phyloP scores from a whole-genome alignment of 2,113 vertebrate species.

The Rhinolophus sinicus region DNA sequence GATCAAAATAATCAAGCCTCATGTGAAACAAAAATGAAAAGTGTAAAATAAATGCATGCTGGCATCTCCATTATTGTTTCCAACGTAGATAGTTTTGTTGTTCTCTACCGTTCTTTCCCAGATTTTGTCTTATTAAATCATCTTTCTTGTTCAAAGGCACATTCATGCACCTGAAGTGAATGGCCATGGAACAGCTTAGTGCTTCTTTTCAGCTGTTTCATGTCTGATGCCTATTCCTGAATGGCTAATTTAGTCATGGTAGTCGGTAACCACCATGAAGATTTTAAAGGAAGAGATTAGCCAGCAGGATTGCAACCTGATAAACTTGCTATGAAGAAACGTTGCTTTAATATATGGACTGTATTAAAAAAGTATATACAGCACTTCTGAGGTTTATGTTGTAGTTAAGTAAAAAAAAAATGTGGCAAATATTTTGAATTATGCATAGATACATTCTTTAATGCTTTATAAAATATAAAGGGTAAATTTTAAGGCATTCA shows the following conservation, averaged over 20 bases:
- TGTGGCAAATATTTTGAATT: not conserved
- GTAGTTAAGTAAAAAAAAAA: conserved; percentile 25
- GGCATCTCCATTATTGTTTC: not conserved
- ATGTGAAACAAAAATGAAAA: not conserved
- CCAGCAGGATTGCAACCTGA: not conserved
- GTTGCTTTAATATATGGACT: not conserved
- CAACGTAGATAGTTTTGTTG: not conserved
- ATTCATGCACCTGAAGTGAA: not conserved
- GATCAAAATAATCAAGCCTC: not conserved
- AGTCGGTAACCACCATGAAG: not conserved
- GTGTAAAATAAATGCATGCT: not conserved
- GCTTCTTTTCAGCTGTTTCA: not conserved
- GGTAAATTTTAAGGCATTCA: not conserved
- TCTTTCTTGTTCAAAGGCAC: not conserved
- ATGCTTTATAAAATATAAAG: not conserved
- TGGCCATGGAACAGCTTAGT: not conserved
- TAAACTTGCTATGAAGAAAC: not conserved
- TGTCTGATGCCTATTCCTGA: not conserved
- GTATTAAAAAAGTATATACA: not conserved
- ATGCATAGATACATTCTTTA: not conserved
- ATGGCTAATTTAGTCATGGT: not conserved
- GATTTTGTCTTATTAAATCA: not conserved
- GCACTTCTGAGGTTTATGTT: not conserved
- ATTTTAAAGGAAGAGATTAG: not conserved
- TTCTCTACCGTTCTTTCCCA: not conserved